Conservation (phyloP, 1,140 invertebrate genomes). For the Phthorimaea operculella region DNA sequence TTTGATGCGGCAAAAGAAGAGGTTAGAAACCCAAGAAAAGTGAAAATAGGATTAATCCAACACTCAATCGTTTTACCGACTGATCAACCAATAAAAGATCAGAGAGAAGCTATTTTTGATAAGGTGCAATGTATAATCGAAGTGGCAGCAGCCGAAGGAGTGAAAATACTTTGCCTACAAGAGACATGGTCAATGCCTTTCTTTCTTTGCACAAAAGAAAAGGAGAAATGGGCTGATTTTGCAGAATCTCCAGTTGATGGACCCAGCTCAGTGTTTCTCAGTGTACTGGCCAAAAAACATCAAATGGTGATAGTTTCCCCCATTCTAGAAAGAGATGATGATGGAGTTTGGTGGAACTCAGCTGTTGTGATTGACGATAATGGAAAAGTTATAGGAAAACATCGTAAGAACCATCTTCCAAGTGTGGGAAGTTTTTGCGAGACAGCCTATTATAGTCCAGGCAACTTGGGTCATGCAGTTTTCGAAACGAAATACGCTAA, state of each 20-base stretch:
- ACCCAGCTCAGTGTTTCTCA: constrained; percentile 84
- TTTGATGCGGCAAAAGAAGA: constrained; percentile 74
- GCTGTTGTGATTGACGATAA: constrained; percentile 91
- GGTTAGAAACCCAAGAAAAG: constrained; percentile 74
- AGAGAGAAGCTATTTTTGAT: constrained; percentile 83
- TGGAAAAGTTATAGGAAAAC: constrained; percentile 91
- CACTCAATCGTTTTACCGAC: constrained; percentile 87
- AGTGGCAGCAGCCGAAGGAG: constrained; percentile 82
- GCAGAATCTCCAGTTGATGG: constrained; percentile 85
- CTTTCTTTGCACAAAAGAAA: constrained; percentile 97
- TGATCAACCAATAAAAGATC: constrained; percentile 76
- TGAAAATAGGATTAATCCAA: constrained; percentile 89
- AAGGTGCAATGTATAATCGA: constrained; percentile 83
- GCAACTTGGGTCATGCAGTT: constrained; percentile 94
- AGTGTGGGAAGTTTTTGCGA: constrained; percentile 98
- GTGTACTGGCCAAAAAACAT: constrained; percentile 81
- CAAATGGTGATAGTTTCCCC: constrained; percentile 97
- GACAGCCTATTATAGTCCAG: constrained; percentile 96
- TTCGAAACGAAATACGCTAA: constrained; percentile 87
- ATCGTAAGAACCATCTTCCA: constrained; percentile 98
- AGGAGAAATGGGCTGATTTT: constrained; percentile 95
- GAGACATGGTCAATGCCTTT: constrained; percentile 99
- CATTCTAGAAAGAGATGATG: constrained; percentile 89
- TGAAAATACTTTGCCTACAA: constrained; percentile 94
- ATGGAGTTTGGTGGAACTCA: constrained; percentile 94